Evolutionary conservation across 2,797 vertebrate species (phyloP), one percentile per base, ranked within the genome.

Genomic region (Thamnophis elegans): DNA sequence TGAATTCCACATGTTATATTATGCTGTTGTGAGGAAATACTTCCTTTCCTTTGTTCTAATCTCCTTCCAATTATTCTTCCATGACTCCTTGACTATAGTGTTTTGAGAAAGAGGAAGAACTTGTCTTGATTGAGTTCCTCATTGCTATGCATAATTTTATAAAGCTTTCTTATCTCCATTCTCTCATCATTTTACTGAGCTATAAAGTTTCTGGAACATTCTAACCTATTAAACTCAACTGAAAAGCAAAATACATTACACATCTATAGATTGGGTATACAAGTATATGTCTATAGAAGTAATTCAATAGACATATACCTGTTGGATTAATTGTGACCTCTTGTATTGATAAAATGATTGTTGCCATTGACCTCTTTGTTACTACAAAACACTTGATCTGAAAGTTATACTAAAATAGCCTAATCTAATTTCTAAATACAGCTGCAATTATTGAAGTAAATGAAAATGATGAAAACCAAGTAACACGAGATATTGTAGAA

Each of bases 401-500:
- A 4, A 91, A 87, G 78, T 28, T 91, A 96, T 92, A 95, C 91
- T 92, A 94, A 96, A 92, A 94, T 87, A 92, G 96, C 95, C 92
- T 94, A 96, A 97, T 95, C 91, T 96, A 93, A 95, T 97, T 98
- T 95, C 95, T 91, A 96, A 97, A 97, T 96, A 56, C 96, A 98
- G 98, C 97, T 96, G 95, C 98, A 96, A 98, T 97, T 95, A 98
- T 99, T 95, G 98, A 98, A 96, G 96, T 97, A 96, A 97, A 95
- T 93, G 97, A 97, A 97, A 98, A 98, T 94, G 98, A 98, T 96
- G 98, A 98, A 96, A 98, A 98, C 96, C 98, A 98, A 94, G 96
- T 98, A 94, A 98, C 97, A 91, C 98, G 97, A 95, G 98, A 98
- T 95, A 97, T 97, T 10, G 97, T 99, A 95, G 98, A 98, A 94